Evolutionary conservation across 2,113 vertebrate genomes (phyloP).

Genomic region (Pollimyrus isidori): DNA sequence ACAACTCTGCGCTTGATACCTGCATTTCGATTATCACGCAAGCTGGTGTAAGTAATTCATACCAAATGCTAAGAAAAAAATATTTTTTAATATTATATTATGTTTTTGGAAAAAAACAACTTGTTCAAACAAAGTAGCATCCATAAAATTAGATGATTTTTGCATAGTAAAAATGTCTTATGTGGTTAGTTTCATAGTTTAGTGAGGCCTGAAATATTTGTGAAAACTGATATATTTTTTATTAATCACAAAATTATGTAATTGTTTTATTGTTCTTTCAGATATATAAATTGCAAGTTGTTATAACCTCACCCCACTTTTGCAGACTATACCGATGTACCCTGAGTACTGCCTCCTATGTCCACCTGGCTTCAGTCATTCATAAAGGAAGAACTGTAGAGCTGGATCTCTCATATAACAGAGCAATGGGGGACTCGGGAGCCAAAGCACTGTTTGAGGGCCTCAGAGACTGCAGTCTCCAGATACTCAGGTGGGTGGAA

Average conservation of each 20-base stretch:
- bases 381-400: constrained; percentile 31
- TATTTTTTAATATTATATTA: neutral
- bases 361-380: constrained; percentile 47
- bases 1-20: constrained; percentile 34
- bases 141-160: neutral
- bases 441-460: constrained; percentile 39
- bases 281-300: neutral
- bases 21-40: constrained; percentile 36
- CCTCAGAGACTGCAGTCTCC: constrained; percentile 40
- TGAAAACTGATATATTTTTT: neutral
- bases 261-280: neutral
- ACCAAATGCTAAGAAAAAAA: neutral
- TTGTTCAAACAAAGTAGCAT: neutral
- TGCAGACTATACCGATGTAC: constrained; percentile 39
- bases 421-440: constrained; percentile 31
- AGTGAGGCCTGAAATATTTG: too few species aligned
- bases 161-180: neutral
- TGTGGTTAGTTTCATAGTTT: neutral
- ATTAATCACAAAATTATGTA: neutral
- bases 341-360: constrained; percentile 31
- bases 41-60: constrained; percentile 45
- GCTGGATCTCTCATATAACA: constrained; percentile 37
- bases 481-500: constrained; percentile 41
- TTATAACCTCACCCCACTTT: neutral
- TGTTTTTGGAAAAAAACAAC: neutral